Evolutionary conservation across 30 jellyfish, hydroid and myxozoan species (phyloP).

Genomic region (Aurelia aurita): DNA sequence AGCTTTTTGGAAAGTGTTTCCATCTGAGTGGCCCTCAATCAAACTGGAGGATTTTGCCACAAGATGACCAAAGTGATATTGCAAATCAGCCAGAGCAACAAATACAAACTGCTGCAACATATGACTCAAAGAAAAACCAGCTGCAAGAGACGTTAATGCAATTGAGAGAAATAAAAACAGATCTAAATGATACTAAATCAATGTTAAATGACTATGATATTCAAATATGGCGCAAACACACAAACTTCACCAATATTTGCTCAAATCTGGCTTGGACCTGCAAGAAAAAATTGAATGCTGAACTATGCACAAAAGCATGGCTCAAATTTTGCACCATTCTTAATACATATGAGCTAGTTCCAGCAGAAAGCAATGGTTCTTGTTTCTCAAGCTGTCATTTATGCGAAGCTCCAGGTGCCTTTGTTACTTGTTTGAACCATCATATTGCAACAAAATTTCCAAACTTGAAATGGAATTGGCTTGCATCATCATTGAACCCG

Average conservation of each 20-base stretch:
- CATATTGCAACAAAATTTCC: constrained; percentile 60
- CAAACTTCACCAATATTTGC: constrained; percentile 74
- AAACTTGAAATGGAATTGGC: constrained; percentile 74
- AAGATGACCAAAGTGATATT: neutral
- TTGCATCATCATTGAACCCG: constrained; percentile 94
- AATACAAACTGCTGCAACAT: neutral
- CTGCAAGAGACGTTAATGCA: neutral
- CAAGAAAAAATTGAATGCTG: constrained; percentile 73
- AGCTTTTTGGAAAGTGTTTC: constrained; percentile 42
- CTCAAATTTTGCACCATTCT: constrained; percentile 88
- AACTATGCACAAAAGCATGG: constrained; percentile 99
- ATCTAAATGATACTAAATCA: constrained; percentile 84
- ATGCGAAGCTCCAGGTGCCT: constrained; percentile 99
- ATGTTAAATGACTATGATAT: constrained; percentile 76
- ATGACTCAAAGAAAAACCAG: neutral
- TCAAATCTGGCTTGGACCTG: constrained; percentile 47
- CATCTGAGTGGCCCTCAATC: neutral
- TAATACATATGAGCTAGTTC: constrained; percentile 62
- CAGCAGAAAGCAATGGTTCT: neutral
- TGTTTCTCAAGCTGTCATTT: constrained; percentile 74
- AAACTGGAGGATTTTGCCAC: neutral
- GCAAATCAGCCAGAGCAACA: neutral
- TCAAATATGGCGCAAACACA: constrained; percentile 84
- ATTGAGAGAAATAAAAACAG: constrained; percentile 46
- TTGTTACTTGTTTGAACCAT: constrained; percentile 93